Percentiles rank a stretch among this genome's conserved stretches.
phyloP scores from a whole-genome alignment of 2,888 invertebrate genomes.

The Troides oblongomaculatus region DNA sequence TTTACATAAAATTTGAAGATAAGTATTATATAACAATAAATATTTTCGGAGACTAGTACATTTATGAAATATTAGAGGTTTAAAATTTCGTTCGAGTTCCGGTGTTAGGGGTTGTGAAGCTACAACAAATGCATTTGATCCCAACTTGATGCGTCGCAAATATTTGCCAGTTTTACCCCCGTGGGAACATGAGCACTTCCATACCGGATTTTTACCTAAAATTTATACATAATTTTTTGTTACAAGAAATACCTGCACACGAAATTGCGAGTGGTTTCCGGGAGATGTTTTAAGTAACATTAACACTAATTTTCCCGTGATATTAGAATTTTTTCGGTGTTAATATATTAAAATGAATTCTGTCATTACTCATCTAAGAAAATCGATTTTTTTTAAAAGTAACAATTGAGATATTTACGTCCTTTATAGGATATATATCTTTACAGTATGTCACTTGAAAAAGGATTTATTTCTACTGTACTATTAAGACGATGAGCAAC shows the following conservation, averaged over 20 bases:
- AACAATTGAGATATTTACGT: too few species aligned
- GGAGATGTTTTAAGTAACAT: constrained; percentile 15
- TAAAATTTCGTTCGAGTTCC: constrained; percentile 22
- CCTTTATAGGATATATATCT: too few species aligned
- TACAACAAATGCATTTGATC: constrained; percentile 57
- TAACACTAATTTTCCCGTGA: constrained; percentile 1
- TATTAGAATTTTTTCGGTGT: neutral
- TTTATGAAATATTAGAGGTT: neutral
- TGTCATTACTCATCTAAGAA: neutral
- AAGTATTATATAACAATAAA: too few species aligned
- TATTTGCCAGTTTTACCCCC: constrained; percentile 49
- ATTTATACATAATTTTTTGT: constrained; percentile 9
- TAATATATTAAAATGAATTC: neutral
- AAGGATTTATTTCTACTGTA: too few species aligned
- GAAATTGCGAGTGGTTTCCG: constrained; percentile 4
- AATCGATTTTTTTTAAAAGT: neutral
- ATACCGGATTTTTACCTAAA: constrained; percentile 23
- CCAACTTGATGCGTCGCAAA: constrained; percentile 49
- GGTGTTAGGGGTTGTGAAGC: constrained; percentile 37
- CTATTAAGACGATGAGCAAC: too few species aligned
- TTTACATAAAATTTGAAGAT: too few species aligned
- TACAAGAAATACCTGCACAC: neutral
- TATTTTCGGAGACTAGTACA: neutral
- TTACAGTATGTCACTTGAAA: too few species aligned
- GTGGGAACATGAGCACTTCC: constrained; percentile 38